phyloP scores from a whole-genome alignment of 2,888 invertebrate genomes.

The Drosophila buzzatii region DNA sequence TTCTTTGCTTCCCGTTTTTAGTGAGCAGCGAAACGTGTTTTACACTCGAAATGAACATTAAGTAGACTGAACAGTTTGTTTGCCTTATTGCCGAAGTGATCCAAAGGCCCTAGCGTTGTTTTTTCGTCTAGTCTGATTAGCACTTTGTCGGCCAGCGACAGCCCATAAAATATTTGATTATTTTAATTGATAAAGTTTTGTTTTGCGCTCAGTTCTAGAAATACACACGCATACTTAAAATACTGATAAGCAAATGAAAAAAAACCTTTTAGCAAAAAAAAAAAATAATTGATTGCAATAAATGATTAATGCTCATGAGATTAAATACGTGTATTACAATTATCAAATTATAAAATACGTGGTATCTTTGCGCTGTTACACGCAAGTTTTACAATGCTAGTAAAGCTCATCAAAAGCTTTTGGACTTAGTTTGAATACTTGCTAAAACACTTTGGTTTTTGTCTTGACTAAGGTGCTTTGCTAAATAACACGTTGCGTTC shows the following conservation, averaged over 20 bases:
- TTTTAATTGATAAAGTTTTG: conserved; percentile 47
- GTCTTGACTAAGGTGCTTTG: conserved; percentile 26
- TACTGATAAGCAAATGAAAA: conserved; percentile 39
- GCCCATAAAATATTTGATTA: conserved; percentile 49
- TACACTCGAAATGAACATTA: conserved; percentile 49
- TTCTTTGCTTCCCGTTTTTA: conserved; percentile 9
- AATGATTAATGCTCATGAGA: background rate
- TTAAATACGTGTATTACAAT: no score
- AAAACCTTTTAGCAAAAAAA: conserved; percentile 6
- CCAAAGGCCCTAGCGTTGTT: conserved; percentile 22
- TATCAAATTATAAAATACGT: background rate
- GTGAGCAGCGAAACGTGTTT: conserved; percentile 25
- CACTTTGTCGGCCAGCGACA: conserved; percentile 18
- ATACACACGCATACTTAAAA: background rate
- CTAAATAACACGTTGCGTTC: conserved; percentile 19
- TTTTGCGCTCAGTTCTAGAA: conserved; percentile 18
- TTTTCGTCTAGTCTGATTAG: conserved; percentile 56
- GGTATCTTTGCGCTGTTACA: background rate
- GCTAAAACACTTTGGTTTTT: conserved; percentile 15
- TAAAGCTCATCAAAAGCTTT: conserved; percentile 35
- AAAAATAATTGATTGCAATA: background rate
- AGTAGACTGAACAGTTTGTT: conserved; percentile 55
- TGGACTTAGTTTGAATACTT: background rate
- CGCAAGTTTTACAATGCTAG: background rate
- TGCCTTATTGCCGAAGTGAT: conserved; percentile 22